Conservation (phyloP, 2,888 invertebrate species). For the Hirtodrosophila confusa region DNA sequence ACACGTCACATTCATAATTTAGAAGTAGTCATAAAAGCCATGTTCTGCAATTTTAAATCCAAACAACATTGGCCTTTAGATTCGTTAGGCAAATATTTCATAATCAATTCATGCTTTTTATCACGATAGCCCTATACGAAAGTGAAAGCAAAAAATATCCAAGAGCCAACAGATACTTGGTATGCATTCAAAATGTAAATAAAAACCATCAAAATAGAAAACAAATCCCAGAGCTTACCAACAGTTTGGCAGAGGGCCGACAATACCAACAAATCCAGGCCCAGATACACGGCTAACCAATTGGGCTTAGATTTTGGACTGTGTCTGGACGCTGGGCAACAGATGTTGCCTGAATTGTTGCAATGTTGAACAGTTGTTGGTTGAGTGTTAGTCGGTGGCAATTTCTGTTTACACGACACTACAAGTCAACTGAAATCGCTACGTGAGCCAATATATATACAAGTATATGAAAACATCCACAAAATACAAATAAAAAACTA, state of each 20-base stretch:
- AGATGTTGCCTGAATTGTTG: slow-evolving; percentile 60
- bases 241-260: slow-evolving; percentile 46
- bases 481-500: slow-evolving; percentile 65
- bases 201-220: slow-evolving; percentile 10
- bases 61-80: no score
- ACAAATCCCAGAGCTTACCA: slow-evolving; percentile 23
- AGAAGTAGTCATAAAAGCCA: no score
- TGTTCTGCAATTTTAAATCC: no score
- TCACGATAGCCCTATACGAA: slow-evolving; percentile 22
- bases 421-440: slow-evolving; percentile 59
- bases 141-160: slow-evolving; percentile 50
- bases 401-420: slow-evolving; percentile 72
- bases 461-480: slow-evolving; percentile 4
- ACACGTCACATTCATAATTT: no score
- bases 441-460: slow-evolving; percentile 45
- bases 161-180: slow-evolving; percentile 8
- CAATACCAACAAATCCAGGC: slow-evolving; percentile 13
- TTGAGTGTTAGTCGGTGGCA: slow-evolving; percentile 50
- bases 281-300: slow-evolving; percentile 43
- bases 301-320: slow-evolving; percentile 28
- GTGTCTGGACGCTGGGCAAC: slow-evolving; percentile 50
- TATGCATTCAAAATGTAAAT: slow-evolving; percentile 24
- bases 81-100: slow-evolving; percentile 16
- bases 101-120: slow-evolving; percentile 30
- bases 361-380: slow-evolving; percentile 43